Base-by-base conservation (phyloP, 2,113 vertebrate genomes). In the Microtus oregoni region DNA sequence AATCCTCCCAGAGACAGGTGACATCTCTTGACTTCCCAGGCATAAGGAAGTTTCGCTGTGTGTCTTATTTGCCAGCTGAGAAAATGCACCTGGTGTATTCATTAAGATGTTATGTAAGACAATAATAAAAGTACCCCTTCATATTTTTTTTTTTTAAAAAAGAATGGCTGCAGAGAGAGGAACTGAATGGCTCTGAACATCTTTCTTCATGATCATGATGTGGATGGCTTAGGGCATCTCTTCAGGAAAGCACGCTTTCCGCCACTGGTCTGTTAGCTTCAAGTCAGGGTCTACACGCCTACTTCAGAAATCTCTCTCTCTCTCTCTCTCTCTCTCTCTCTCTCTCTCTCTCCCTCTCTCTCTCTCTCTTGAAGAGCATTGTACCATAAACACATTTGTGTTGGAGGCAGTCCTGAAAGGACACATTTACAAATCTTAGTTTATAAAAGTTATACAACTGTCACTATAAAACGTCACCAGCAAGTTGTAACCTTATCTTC, bases 401-500 rank as follows among this genome's bases (percentile, higher is more conserved):
- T 52, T 75, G 76, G 89, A 97, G 96, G 97, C 90, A 97, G 97
- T 97, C 97, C 96, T 88, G 63, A 97, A 70, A 85, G 96, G 95
- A 97, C 95, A 91, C 97, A 97, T 98, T 97, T 97, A 97, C 96
- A 58, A 58, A 52, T 98, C 98, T 98, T 92, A 97, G 98, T 98
- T 98, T 98, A 98, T 98, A 97, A 97, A 98, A 98, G 97, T 96
- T 98, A 98, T 86, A 98, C 99, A 99, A 98, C 99, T 99, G 99
- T 98, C 98, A 98, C 93, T 98, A 96, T 98, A 98, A 98, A 98
- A 97, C 67, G 96, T 97, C 98, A 98, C 98, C 98, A 98, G 98
- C 98, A 99, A 98, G 97, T 97, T 98, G 98, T 98, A 99, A 99
- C 98, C 98, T 99, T 99, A 99, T 99, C 99, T 99, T 89, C 88